Evolutionary conservation across 1,140 invertebrate genomes (phyloP).

Genomic region (Dinothrombium tinctorium): DNA sequence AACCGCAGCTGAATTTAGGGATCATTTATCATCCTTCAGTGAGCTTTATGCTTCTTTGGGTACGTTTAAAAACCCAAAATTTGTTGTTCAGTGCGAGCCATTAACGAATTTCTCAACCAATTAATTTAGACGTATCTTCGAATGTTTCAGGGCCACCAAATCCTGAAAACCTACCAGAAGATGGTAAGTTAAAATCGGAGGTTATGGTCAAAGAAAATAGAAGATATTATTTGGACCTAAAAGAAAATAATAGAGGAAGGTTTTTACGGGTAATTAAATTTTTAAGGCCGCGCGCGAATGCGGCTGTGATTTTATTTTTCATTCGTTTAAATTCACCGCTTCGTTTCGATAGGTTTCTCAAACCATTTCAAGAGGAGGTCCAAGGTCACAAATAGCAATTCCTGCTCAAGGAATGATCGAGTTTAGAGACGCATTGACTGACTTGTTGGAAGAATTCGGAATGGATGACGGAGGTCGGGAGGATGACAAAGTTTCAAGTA

Average conservation of each 20-base stretch:
- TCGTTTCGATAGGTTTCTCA: conserved; percentile 49
- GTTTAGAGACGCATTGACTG: conserved; percentile 83
- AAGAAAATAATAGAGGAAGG: conserved; percentile 86
- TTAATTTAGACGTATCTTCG: neutral
- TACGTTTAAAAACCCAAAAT: no score
- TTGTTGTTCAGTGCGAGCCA: no score
- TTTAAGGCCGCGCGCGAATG: no score
- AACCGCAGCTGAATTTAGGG: conserved; percentile 87
- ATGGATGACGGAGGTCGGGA: conserved; percentile 47
- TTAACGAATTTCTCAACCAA: neutral
- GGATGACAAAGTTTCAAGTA: conserved; percentile 4
- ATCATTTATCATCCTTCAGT: conserved; percentile 85
- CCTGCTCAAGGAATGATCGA: conserved; percentile 96
- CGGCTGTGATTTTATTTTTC: neutral
- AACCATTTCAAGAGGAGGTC: conserved; percentile 62
- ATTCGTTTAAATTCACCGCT: neutral
- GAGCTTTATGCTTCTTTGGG: conserved; percentile 86
- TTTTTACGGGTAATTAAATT: conserved; percentile 59
- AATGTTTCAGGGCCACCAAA: conserved; percentile 54
- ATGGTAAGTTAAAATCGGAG: conserved; percentile 92
- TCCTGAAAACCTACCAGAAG: conserved; percentile 87
- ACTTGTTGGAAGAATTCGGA: conserved; percentile 86
- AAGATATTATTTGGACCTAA: conserved; percentile 89
- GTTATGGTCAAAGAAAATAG: conserved; percentile 96
- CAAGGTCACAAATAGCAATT: conserved; percentile 81